phyloP scores from a whole-genome alignment of 1,140 invertebrate genomes.

The Tribolium castaneum region DNA sequence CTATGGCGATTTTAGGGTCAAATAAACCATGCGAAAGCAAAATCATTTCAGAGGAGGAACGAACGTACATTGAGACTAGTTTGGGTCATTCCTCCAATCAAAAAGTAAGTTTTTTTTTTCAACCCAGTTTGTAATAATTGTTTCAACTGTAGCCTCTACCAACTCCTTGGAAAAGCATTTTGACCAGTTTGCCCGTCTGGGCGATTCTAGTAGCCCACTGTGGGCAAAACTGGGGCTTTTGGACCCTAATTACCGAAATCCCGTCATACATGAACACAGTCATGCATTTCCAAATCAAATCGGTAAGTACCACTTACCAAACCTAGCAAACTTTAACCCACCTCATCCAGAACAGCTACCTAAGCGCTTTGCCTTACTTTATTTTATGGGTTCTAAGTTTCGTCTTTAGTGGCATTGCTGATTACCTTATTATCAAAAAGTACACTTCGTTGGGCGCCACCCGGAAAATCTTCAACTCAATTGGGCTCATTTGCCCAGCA shows the following conservation, averaged over 20 bases:
- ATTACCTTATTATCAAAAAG: constrained; percentile 70
- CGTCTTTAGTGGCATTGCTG: constrained; percentile 72
- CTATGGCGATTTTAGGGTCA: constrained; percentile 73
- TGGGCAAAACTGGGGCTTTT: constrained; percentile 93
- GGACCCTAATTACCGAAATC: constrained; percentile 90
- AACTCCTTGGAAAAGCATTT: constrained; percentile 82
- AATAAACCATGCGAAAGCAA: constrained; percentile 74
- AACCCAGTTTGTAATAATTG: background rate
- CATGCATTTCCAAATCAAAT: constrained; percentile 81
- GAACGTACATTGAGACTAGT: constrained; percentile 70
- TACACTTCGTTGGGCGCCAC: constrained; percentile 66
- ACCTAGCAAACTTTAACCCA: background rate
- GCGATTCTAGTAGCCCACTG: constrained; percentile 85
- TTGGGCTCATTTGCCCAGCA: constrained; percentile 72
- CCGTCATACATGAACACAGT: constrained; percentile 90
- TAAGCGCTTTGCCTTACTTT: constrained; percentile 84
- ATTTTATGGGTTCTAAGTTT: constrained; percentile 77
- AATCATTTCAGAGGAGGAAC: constrained; percentile 72
- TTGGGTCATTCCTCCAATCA: constrained; percentile 47
- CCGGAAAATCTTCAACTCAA: constrained; percentile 75
- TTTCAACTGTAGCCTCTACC: constrained; percentile 45
- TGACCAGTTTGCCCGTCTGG: constrained; percentile 84
- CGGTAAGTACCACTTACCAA: constrained; percentile 41
- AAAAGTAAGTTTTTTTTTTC: constrained; percentile 35
- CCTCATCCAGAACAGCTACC: constrained; percentile 75